These are phyloP conservation scores for Catharus minimus DNA, from an alignment of 2,113 vertebrate genomes.

Conservation along the genomic window DNA sequence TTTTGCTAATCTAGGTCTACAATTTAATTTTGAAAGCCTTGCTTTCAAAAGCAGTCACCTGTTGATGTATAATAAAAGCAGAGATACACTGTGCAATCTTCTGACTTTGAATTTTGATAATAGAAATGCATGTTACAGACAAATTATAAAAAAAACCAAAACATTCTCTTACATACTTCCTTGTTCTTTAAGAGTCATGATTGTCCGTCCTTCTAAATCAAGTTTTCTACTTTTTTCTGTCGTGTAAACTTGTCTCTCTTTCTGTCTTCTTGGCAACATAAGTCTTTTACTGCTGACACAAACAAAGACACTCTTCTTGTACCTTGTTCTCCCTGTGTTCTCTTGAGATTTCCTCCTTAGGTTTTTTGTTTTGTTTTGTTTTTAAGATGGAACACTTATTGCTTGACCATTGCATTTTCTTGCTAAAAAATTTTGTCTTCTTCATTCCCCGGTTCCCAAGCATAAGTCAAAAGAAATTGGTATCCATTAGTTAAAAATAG, in stretches of 20 bases:
- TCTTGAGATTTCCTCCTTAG: not conserved
- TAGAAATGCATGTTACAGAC: not conserved
- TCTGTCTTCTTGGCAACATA: not conserved
- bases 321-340: not conserved
- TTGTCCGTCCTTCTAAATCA: not conserved
- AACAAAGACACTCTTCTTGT: not conserved
- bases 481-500: not conserved
- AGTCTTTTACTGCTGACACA: not conserved
- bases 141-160: not conserved
- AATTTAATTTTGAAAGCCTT: not conserved
- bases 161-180: not conserved
- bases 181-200: not conserved
- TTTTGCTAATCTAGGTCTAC: not conserved
- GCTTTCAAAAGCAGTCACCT: not conserved
- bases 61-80: not conserved
- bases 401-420: not conserved
- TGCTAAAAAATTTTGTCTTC: not conserved
- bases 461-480: not conserved
- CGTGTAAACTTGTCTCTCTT: not conserved
- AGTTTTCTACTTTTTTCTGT: not conserved
- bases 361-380: not conserved
- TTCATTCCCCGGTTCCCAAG: not conserved
- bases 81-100: not conserved
- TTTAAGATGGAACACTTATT: not conserved
- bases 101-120: not conserved